Base-by-base conservation (phyloP, 1,140 invertebrate species). In the Neodiprion lecontei region DNA sequence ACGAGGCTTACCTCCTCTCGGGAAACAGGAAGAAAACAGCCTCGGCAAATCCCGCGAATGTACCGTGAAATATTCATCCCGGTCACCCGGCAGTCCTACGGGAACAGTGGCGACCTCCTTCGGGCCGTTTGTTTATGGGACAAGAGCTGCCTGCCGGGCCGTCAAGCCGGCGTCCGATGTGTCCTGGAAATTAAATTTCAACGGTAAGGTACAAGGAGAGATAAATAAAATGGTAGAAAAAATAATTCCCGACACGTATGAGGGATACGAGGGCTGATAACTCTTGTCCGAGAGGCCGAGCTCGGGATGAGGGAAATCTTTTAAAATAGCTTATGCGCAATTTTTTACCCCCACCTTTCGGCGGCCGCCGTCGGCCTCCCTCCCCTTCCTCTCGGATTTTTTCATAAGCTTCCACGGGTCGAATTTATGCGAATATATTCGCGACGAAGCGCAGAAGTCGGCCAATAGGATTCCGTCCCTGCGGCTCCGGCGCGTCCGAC, bases 351-450 rank as follows among this genome's bases (percentile, higher is more conserved):
- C 7, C 11, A 4, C 12, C 23, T 7, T 10, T 21, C 11, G 67
- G 17, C 67, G 1, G 28, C 7, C 28, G n/a, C 3, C 48, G 48
- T 9, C 10, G 48, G 3, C 70, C 47, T 40, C 12, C 23, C 12
- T 40, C 4, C 12, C 68, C 12, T 40, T 14, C 12, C 68, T n/a
- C 14, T 11, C 21, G 48, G 17, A 7, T 70, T 73, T 67, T 76
- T 75, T 76, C 74, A 72, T 74, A 79, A 74, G 72, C 73, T 75
- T 53, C 77, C 77, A 81, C 80, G 79, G 81, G n/a, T 21, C 76
- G 81, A 85, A 85, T 85, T 85, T 85, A 85, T 85, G 82, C 82
- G 79, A 80, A 50, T 72, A 73, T 72, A 67, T 74, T 61, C 70
- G 72, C 17, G 68, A 75, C 65, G 77, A 75, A 80, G 81, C 77